These are phyloP conservation scores for Charadrius vociferus DNA, from an alignment of 2,113 vertebrate genomes.

Conservation along the genomic window DNA sequence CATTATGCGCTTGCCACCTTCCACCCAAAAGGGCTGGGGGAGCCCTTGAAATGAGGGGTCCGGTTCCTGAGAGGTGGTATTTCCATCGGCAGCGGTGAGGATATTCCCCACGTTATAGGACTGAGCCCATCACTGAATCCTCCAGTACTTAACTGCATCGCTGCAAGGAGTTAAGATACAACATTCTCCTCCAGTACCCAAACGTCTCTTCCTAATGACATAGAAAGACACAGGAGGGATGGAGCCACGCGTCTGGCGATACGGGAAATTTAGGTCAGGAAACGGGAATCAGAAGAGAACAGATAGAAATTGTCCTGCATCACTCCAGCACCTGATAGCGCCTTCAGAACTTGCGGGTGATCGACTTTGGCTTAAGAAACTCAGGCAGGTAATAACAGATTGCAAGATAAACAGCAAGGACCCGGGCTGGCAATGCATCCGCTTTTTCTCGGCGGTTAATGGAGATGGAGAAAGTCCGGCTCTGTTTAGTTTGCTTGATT, in stretches of 20 bases:
- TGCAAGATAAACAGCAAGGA: slow-evolving; percentile 65
- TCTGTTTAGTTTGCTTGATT: slow-evolving; percentile 61
- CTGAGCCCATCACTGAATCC: background rate
- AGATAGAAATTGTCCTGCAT: slow-evolving; percentile 10
- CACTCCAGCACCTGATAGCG: background rate
- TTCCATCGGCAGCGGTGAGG: rapidly evolving
- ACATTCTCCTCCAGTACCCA: background rate
- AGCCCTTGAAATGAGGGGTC: background rate
- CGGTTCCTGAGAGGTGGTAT: background rate
- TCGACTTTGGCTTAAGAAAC: slow-evolving; percentile 56
- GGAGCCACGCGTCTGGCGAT: background rate
- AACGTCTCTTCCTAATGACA: slow-evolving; percentile 1
- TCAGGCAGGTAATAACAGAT: slow-evolving; percentile 64
- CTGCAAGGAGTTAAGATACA: background rate
- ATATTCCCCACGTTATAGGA: background rate
- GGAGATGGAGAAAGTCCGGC: slow-evolving; percentile 32
- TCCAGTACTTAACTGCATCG: background rate
- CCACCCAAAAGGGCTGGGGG: background rate
- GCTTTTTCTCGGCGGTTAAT: background rate
- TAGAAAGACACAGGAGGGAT: background rate
- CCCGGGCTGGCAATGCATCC: slow-evolving; percentile 7
- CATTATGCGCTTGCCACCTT: background rate
- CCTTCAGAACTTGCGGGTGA: slow-evolving; percentile 45
- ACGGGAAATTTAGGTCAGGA: slow-evolving; percentile 39
- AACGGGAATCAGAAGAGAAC: background rate